Conservation (phyloP, 2,113 vertebrate species). For the Nycticryphes semicollaris region DNA sequence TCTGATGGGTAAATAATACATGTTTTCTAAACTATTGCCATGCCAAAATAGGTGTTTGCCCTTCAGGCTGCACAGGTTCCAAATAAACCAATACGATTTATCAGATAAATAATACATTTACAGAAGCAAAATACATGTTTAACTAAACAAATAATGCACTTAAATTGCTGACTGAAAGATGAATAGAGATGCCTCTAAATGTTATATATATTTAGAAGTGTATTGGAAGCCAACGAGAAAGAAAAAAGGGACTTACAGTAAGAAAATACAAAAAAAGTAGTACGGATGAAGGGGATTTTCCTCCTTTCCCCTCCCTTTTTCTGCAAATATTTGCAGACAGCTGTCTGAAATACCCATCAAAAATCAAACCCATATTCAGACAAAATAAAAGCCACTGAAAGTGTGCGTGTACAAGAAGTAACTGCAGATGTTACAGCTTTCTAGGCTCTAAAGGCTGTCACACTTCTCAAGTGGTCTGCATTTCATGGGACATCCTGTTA, state of each 20-base stretch:
- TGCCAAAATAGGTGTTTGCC: constrained; percentile 60
- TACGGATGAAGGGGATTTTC: background rate
- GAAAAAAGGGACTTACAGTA: background rate
- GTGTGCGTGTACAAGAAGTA: background rate
- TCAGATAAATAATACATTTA: constrained; percentile 45
- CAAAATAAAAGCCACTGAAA: background rate
- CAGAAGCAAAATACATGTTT: constrained; percentile 21
- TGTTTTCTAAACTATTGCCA: constrained; percentile 64
- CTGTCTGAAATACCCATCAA: background rate
- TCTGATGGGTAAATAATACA: constrained; percentile 63
- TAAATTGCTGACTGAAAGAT: background rate
- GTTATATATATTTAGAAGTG: background rate
- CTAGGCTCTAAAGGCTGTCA: background rate
- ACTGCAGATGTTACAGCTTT: background rate
- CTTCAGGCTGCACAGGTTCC: constrained; percentile 31
- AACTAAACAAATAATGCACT: constrained; percentile 7
- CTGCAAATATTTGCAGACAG: background rate
- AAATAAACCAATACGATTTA: constrained; percentile 49
- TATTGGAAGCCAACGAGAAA: background rate
- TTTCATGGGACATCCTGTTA: constrained; percentile 9
- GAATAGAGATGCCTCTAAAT: background rate
- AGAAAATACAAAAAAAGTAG: background rate
- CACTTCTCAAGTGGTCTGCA: background rate
- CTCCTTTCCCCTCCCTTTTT: background rate
- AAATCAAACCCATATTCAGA: background rate